Evolutionary conservation across 2,888 invertebrate genomes (phyloP), one percentile per base, ranked within the genome.

Genomic region (Synergus itoensis): DNA sequence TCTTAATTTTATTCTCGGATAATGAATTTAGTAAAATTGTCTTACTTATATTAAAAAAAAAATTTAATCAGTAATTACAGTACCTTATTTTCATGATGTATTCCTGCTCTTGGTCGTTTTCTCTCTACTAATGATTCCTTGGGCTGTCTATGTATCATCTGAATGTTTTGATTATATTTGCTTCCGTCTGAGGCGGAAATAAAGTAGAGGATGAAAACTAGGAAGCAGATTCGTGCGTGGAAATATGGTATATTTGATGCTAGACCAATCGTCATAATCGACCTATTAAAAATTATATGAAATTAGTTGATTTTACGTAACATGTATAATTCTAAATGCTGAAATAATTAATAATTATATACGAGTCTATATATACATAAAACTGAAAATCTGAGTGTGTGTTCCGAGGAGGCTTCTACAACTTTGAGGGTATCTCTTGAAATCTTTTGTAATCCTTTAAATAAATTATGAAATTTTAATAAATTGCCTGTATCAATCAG

Each of bases 151-250:
- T 73, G 48, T 73, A 73, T 48, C 69, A 48, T 36, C 53, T 36
- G 69, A 73, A 73, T 73, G 53, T 73, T 48, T 16, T 73, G 28
- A 36, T 73, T 48, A 73, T 73, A 36, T 73, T 73, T 48, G 36
- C 53, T 73, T 4, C 53, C 53, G 16, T 53, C 16, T 48, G 69
- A 48, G 36, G 53, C n/a, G 9, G 69, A 73, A 73, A 73, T 73
- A 53, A 73, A 36, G 16, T 53, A 53, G 48, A 73, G 28, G n/a
- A 48, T 48, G 48, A 73, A 53, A 73, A 53, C 69, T 28, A 73
- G 48, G 48, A 73, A 73, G 16, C 16, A 73, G 36, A 73, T 28
- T 53, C 53, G 69, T 36, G 21, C 16, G 48, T 28, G n/a, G 45
- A 73, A 53, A 48, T 48, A 48, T 73, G 48, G 48, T 36, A 48